phyloP scores from a whole-genome alignment of 2,888 invertebrate species.

The Archaeoteleia sp. region DNA sequence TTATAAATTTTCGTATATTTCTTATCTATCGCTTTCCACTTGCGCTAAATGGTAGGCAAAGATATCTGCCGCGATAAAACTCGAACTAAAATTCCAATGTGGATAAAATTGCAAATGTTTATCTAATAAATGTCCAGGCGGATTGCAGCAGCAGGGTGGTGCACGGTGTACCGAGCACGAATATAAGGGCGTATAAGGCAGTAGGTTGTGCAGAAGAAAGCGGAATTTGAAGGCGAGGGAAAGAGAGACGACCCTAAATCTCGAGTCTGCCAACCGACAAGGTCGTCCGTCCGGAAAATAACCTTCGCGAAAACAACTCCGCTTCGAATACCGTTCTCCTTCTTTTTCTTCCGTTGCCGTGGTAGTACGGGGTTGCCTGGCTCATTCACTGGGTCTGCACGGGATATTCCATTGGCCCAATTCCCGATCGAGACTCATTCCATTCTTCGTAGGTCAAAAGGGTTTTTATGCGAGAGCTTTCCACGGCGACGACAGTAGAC shows the following conservation, averaged over 20 bases:
- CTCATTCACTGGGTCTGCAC: no score
- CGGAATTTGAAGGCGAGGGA: slow-evolving; percentile 28
- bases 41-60: slow-evolving; percentile 25
- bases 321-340: slow-evolving; percentile 40
- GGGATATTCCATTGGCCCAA: slow-evolving; percentile 59
- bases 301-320: slow-evolving; percentile 68
- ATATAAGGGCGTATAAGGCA: slow-evolving; percentile 12
- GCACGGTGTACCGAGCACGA: slow-evolving; percentile 11
- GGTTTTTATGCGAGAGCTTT: slow-evolving; percentile 43
- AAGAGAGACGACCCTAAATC: slow-evolving; percentile 53
- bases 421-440: slow-evolving; percentile 52
- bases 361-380: neutral
- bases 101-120: slow-evolving; percentile 60
- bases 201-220: slow-evolving; percentile 35
- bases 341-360: neutral
- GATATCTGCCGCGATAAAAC: slow-evolving; percentile 24
- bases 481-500: slow-evolving; percentile 49
- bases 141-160: slow-evolving; percentile 50
- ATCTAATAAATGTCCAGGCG: slow-evolving; percentile 64
- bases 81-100: slow-evolving; percentile 24
- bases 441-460: slow-evolving; percentile 48
- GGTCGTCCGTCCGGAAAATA: slow-evolving; percentile 71
- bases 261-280: slow-evolving; percentile 56
- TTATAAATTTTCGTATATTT: no score
- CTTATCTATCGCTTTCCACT: slow-evolving; percentile 18